Evolutionary conservation across 1,140 invertebrate species (phyloP), one percentile per base, ranked within the genome.

Genomic region (Tetranychus cinnabarinus): DNA sequence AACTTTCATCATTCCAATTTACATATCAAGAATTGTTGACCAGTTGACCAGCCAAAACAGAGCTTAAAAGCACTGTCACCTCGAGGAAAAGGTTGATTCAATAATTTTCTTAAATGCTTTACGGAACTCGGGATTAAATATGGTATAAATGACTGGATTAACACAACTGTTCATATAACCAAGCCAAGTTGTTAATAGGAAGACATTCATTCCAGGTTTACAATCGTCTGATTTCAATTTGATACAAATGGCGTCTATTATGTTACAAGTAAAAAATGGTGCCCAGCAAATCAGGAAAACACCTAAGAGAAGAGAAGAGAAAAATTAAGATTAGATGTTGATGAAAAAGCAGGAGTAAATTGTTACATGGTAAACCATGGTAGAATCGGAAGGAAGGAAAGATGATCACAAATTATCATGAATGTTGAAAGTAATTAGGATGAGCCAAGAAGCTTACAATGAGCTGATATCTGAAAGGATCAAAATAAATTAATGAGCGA

Each of bases 281-380:
- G 95, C 84, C 95, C 95, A 98, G 72, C 95, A 98, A 66, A 96
- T 81, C 7, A 98, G 79, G 73, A 99, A 99, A 1, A 96, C 89
- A 64, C 83, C 85, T 88, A 73, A 52, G 73, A 70, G 64, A 66
- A 62, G 64, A 66, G 23, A 50, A 1, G 0, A 4, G 15, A n/a
- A 50, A 6, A 42, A 42, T 42, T 42, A 42, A 42, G 5, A 10
- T 42, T 42, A 42, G 10, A 42, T 42, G 39, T 5, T 42, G 39
- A 42, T 42, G 39, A 5, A 42, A 10, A 10, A 42, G 10, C 5
- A 42, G 5, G 5, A 10, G 39, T 42, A 42, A 42, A 42, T 42
- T 42, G 39, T 42, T 42, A 23, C 23, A 23, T 23, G 23, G 23
- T 23, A 23, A 23, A 23, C 23, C 23, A 23, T 23, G 23, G 0